phyloP scores from a whole-genome alignment of 2,113 vertebrate genomes.

The Sialia sialis region DNA sequence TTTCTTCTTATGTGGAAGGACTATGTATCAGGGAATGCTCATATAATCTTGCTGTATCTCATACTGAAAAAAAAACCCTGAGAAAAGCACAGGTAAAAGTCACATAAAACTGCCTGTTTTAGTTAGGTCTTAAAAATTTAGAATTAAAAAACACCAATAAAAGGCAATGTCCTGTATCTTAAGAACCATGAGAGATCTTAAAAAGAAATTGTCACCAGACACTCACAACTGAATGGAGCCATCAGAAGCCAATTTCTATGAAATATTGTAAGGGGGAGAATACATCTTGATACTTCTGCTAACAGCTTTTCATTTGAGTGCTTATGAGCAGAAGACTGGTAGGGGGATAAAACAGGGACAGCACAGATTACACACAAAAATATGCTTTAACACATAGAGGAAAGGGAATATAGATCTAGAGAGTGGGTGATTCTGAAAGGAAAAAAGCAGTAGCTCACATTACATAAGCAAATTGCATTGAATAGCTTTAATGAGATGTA shows the following conservation, averaged over 20 bases:
- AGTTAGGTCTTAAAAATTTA: not conserved
- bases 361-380: not conserved
- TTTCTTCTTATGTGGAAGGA: not conserved
- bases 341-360: not conserved
- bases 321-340: not conserved
- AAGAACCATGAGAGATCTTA: not conserved
- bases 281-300: accelerated
- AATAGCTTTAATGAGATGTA: not conserved
- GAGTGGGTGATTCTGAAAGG: not conserved
- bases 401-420: not conserved
- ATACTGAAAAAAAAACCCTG: not conserved
- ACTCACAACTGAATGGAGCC: not conserved
- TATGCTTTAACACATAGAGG: not conserved
- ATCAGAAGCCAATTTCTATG: not conserved
- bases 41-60: not conserved
- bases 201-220: not conserved
- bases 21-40: not conserved
- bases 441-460: not conserved
- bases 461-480: not conserved
- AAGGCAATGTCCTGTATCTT: not conserved
- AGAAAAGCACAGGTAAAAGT: not conserved
- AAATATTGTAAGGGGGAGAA: not conserved
- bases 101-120: not conserved
- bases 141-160: not conserved
- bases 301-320: not conserved